Percentiles rank a stretch among this genome's conserved stretches.
Conservation (phyloP, 2,888 invertebrate genomes). For the Diplolepis rosae region DNA sequence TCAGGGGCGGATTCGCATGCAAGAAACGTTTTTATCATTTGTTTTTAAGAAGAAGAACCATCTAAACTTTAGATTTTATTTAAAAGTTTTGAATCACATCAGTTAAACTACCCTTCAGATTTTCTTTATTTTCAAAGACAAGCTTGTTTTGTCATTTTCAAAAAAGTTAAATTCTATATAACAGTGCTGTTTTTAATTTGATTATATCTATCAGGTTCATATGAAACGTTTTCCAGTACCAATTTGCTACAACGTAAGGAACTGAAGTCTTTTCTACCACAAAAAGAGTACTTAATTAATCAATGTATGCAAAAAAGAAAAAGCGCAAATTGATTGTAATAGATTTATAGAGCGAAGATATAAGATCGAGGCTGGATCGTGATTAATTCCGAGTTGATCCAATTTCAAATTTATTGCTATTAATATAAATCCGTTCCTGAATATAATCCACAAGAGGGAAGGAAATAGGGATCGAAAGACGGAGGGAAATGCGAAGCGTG, state of each 20-base stretch:
- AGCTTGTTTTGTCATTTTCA: no score
- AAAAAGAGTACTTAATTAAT: neutral
- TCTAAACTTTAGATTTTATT: no score
- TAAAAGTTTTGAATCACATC: no score
- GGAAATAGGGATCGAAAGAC: conserved; percentile 10
- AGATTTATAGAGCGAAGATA: conserved; percentile 17
- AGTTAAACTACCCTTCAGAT: no score
- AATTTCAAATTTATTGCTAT: conserved; percentile 19
- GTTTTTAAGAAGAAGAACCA: no score
- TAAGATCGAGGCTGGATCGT: conserved; percentile 9
- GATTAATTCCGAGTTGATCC: conserved; percentile 29
- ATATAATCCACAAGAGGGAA: conserved; percentile 43
- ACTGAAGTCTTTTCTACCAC: neutral
- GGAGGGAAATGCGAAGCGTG: conserved; percentile 28
- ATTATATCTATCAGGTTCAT: conserved; percentile 6
- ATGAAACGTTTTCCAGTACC: conserved; percentile 27
- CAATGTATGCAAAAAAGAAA: neutral
- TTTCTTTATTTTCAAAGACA: no score
- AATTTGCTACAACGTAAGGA: conserved; percentile 11
- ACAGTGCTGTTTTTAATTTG: conserved; percentile 24
- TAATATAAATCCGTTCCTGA: conserved; percentile 33
- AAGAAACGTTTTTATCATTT: neutral
- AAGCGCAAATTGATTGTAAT: neutral
- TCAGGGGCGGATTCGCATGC: conserved; percentile 22
- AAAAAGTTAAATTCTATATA: no score